Percentiles rank a stretch among this genome's conserved stretches.
Evolutionary conservation across 2,113 vertebrate genomes (phyloP).

Genomic region (Coptodon rendalli): DNA sequence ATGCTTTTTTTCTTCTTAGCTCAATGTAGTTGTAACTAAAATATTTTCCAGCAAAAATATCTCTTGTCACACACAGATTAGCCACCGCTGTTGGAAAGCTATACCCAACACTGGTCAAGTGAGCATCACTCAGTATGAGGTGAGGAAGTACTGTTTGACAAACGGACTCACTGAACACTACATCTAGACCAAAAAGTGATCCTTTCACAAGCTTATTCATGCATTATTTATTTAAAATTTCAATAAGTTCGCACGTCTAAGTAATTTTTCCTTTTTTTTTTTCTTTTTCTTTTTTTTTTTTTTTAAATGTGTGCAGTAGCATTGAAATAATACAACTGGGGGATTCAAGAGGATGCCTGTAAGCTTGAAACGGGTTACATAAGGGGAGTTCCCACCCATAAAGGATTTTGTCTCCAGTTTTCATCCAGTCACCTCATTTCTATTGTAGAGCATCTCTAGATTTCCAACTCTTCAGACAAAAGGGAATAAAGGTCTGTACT

Average conservation of each 20-base stretch:
- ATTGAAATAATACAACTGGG: background rate
- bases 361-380: background rate
- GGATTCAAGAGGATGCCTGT: background rate
- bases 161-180: slow-evolving; percentile 52
- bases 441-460: background rate
- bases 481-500: background rate
- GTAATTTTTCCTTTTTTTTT: background rate
- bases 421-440: background rate
- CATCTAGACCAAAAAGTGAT: slow-evolving; percentile 27
- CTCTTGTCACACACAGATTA: slow-evolving; percentile 73
- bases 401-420: background rate
- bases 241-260: background rate
- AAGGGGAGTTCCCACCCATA: background rate
- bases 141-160: slow-evolving; percentile 68
- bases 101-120: slow-evolving; percentile 70
- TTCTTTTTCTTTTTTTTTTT: background rate
- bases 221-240: background rate
- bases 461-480: background rate
- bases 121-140: slow-evolving; percentile 68
- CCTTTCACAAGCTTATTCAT: background rate
- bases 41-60: slow-evolving; percentile 71
- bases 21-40: slow-evolving; percentile 59
- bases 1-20: slow-evolving; percentile 29
- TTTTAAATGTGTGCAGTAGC: background rate
- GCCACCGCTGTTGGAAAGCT: slow-evolving; percentile 72